Conservation (phyloP, 2,888 invertebrate genomes). For the Harpalus rufipes region DNA sequence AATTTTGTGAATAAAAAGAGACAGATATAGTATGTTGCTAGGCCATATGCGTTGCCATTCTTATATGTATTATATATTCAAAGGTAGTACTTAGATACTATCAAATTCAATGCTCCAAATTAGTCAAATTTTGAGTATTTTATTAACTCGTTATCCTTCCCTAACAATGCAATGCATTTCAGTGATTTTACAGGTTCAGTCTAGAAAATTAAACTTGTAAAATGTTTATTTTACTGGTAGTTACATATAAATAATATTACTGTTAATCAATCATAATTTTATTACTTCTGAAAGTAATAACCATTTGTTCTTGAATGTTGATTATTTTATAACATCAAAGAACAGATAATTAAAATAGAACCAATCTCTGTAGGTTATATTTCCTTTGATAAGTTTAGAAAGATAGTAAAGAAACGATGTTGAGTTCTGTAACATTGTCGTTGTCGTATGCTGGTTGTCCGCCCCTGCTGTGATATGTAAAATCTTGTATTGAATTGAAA, state of each 20-base stretch:
- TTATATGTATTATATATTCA: no score
- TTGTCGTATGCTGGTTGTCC: background rate
- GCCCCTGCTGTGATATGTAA: constrained; percentile 31
- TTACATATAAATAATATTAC: background rate
- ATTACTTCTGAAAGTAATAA: background rate
- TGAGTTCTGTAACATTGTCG: background rate
- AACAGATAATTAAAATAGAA: background rate
- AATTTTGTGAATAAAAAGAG: no score
- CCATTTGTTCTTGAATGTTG: background rate
- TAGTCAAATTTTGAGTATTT: no score
- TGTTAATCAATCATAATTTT: background rate
- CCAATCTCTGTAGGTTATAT: background rate
- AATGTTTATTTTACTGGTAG: background rate
- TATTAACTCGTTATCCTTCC: no score
- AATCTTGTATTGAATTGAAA: constrained; percentile 49
- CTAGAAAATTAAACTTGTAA: no score
- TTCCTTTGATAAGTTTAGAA: background rate
- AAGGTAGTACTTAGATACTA: no score
- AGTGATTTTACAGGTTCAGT: no score
- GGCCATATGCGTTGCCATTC: no score
- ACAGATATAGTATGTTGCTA: no score
- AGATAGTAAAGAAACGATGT: background rate
- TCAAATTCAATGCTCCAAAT: no score
- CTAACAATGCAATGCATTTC: no score
- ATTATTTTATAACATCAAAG: background rate